These are phyloP conservation scores for Acleris holmiana DNA, from an alignment of 2,888 invertebrate genomes.

Conservation along the genomic window DNA sequence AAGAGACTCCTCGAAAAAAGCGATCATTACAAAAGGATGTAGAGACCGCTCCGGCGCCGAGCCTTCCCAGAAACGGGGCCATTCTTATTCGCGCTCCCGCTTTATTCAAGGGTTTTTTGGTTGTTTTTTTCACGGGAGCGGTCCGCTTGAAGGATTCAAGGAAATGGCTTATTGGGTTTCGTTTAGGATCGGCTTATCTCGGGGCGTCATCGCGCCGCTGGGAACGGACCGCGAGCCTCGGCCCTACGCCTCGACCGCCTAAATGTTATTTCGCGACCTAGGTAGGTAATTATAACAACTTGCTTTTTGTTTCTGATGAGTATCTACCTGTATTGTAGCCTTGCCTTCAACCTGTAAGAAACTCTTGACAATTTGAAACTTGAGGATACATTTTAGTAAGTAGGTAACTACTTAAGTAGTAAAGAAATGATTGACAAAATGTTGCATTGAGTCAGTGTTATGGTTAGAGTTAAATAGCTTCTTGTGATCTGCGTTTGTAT, in stretches of 20 bases:
- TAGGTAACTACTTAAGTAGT: no score
- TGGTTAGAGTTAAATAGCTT: no score
- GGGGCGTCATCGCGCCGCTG: constrained; percentile 68
- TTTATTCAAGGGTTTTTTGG: constrained; percentile 78
- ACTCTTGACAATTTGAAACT: no score
- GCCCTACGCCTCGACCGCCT: constrained; percentile 48
- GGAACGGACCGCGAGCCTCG: constrained; percentile 59
- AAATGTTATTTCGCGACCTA: constrained; percentile 2
- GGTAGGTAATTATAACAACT: not conserved
- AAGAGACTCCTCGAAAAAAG: constrained; percentile 77
- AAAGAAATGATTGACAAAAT: no score
- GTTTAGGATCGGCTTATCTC: constrained; percentile 77
- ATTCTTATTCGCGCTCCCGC: constrained; percentile 83
- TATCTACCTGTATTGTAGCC: no score
- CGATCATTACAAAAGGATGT: constrained; percentile 79
- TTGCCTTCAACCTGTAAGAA: no score
- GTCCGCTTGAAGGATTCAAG: constrained; percentile 78
- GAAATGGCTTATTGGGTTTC: constrained; percentile 83
- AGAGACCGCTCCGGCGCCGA: constrained; percentile 80
- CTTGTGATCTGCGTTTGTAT: no score
- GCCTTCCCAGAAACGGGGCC: constrained; percentile 80
- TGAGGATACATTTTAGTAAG: no score
- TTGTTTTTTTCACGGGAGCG: constrained; percentile 73
- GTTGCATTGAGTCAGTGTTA: no score
- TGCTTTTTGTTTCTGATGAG: no score